A percentile compares a stretch with the other conserved stretches of the same genome.
Evolutionary conservation across 2,888 invertebrate genomes (phyloP).

Genomic region (Bellardia bayeri): DNA sequence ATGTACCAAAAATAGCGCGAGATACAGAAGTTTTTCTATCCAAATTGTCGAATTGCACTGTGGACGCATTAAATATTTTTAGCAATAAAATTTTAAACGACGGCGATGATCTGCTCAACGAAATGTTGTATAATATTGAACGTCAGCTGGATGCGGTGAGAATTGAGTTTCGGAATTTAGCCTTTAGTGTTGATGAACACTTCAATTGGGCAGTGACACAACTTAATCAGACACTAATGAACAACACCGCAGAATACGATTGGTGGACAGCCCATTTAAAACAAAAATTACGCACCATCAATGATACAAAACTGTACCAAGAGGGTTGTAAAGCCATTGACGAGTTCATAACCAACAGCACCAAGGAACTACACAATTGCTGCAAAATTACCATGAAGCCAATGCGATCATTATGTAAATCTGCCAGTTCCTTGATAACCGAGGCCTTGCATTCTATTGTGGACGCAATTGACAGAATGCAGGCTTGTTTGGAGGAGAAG

Average conservation of each 20-base stretch:
- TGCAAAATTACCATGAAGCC: conserved; percentile 80
- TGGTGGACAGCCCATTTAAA: conserved; percentile 76
- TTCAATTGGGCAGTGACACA: conserved; percentile 75
- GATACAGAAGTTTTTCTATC: conserved; percentile 70
- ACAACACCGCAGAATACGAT: conserved; percentile 76
- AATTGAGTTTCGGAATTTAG: conserved; percentile 74
- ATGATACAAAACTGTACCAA: conserved; percentile 75
- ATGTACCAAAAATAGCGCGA: conserved; percentile 64
- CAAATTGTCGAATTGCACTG: conserved; percentile 72
- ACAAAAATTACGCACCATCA: conserved; percentile 74
- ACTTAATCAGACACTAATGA: conserved; percentile 78
- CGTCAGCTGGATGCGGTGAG: conserved; percentile 73
- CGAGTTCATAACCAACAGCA: conserved; percentile 76
- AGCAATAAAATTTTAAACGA: conserved; percentile 72
- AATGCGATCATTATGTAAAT: conserved; percentile 77
- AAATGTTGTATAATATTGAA: conserved; percentile 72
- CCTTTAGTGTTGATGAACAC: conserved; percentile 74
- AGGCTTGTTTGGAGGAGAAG: conserved; percentile 78
- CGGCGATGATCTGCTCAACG: conserved; percentile 69
- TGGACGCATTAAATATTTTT: conserved; percentile 73
- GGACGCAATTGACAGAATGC: conserved; percentile 77
- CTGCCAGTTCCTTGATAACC: conserved; percentile 75
- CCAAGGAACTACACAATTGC: conserved; percentile 77
- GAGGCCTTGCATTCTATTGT: conserved; percentile 76
- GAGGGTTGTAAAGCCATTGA: conserved; percentile 77